These are phyloP conservation scores for Oryzias javanicus DNA, from an alignment of 2,113 vertebrate species.

Conservation along the genomic window DNA sequence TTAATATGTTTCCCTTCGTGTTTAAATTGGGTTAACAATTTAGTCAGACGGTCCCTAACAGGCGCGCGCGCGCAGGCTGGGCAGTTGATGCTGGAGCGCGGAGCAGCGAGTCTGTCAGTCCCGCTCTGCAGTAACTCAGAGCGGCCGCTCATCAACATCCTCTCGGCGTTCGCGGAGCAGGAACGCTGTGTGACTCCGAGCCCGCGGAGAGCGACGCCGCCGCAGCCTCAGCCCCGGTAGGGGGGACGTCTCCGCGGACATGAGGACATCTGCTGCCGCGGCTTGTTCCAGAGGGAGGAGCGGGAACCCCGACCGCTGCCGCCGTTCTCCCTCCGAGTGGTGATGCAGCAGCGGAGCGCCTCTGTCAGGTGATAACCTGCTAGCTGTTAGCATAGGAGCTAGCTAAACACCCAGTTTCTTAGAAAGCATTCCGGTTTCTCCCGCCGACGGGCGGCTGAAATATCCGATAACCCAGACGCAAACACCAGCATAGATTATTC, in stretches of 20 bases:
- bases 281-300: slow-evolving; percentile 26
- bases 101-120: slow-evolving; percentile 42
- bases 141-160: slow-evolving; percentile 45
- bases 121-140: slow-evolving; percentile 50
- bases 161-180: slow-evolving; percentile 21
- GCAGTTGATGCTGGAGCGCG: slow-evolving; percentile 51
- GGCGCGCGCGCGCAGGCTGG: slow-evolving; percentile 33
- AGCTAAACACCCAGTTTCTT: slow-evolving; percentile 24
- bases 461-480: neutral
- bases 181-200: slow-evolving; percentile 27
- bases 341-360: slow-evolving; percentile 62
- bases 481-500: neutral
- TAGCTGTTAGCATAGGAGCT: slow-evolving; percentile 49
- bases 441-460: neutral
- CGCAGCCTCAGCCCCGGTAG: neutral
- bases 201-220: neutral
- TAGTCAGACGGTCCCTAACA: slow-evolving; percentile 62
- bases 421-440: neutral
- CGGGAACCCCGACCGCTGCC: slow-evolving; percentile 31
- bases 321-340: slow-evolving; percentile 52
- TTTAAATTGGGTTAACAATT: neutral
- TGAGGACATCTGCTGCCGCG: slow-evolving; percentile 41
- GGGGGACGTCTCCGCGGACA: slow-evolving; percentile 20
- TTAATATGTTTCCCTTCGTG: no score
- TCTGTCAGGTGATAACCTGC: slow-evolving; percentile 41